A percentile compares a stretch with the other conserved stretches of the same genome.
Conservation (phyloP, 2,888 invertebrate genomes). For the Trachelus tabidus region DNA sequence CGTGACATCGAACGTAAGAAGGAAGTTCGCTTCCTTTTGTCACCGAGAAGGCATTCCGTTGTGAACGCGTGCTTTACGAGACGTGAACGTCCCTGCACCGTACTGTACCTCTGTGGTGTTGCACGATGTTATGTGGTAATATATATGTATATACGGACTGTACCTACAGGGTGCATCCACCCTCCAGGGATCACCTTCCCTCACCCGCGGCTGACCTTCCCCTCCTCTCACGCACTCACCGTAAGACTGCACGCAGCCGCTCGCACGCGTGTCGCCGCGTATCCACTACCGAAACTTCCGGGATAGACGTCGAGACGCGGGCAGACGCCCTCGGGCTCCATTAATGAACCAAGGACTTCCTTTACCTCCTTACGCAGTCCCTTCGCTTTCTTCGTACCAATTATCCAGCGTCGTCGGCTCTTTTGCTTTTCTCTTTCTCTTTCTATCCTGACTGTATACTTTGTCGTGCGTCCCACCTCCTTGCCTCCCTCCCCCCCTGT, state of each 20-base stretch:
- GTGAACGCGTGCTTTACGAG: conserved; percentile 10
- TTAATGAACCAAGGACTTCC: neutral
- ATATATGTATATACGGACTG: neutral
- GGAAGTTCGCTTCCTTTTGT: conserved; percentile 64
- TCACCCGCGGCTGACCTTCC: neutral
- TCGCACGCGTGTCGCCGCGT: neutral
- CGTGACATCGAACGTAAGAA: conserved; percentile 62
- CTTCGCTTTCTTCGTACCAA: neutral
- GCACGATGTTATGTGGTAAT: neutral
- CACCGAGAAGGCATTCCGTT: conserved; percentile 51
- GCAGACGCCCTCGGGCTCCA: neutral
- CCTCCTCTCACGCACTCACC: neutral
- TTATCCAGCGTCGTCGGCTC: neutral
- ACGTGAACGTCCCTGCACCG: neutral
- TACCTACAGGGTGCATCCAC: neutral
- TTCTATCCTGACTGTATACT: neutral
- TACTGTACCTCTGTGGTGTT: neutral
- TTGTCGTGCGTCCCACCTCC: neutral
- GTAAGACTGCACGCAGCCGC: neutral
- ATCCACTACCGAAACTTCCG: neutral
- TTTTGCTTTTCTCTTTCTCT: neutral
- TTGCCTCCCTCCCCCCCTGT: too few relatives aligned
- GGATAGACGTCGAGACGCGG: neutral
- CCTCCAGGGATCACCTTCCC: neutral
- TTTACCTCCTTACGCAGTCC: neutral